Conservation (phyloP, 2,888 invertebrate genomes). For the Galerucella calmariensis region DNA sequence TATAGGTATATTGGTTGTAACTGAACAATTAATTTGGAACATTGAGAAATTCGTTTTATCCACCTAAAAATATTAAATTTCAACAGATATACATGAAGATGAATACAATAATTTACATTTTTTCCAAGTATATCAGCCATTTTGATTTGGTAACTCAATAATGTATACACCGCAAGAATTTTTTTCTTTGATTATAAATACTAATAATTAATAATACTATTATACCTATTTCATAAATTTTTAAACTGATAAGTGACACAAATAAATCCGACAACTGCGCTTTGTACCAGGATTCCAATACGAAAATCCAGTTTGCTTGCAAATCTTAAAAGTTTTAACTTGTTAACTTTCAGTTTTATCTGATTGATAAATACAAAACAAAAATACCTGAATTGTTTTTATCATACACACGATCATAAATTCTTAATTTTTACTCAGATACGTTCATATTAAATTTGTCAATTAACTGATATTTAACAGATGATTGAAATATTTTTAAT, state of each 20-base stretch:
- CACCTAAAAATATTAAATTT: too few relatives aligned
- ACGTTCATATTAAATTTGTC: not conserved
- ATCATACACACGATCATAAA: not conserved
- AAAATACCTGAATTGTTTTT: not conserved
- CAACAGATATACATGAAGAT: too few relatives aligned
- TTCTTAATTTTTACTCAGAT: not conserved
- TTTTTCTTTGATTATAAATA: not conserved
- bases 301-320: conserved; percentile 22
- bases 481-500: too few relatives aligned
- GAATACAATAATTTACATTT: too few relatives aligned
- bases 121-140: too few relatives aligned
- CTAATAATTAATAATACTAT: not conserved
- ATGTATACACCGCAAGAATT: too few relatives aligned
- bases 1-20: too few relatives aligned
- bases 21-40: too few relatives aligned
- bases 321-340: conserved; percentile 8
- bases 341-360: conserved; percentile 24
- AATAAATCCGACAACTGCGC: conserved; percentile 22
- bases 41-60: too few relatives aligned
- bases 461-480: too few relatives aligned
- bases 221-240: not conserved
- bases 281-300: conserved; percentile 17
- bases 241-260: not conserved
- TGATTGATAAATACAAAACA: not conserved
- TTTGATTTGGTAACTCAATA: too few relatives aligned